Evolutionary conservation across 2,113 vertebrate genomes (phyloP).

Genomic region (Alces alces): DNA sequence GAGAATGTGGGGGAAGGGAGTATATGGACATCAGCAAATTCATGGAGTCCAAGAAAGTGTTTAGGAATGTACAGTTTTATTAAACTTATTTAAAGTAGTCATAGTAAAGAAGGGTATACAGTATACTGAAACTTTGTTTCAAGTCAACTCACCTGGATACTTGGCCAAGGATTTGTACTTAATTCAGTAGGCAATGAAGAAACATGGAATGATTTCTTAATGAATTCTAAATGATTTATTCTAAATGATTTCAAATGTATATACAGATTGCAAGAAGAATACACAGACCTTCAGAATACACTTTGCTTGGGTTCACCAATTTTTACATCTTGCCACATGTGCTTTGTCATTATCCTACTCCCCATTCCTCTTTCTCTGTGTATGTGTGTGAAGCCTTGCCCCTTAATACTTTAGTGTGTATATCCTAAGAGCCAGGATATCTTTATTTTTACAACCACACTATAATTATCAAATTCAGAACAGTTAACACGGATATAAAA

Average conservation of each 20-base stretch:
- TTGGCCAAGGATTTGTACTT: neutral
- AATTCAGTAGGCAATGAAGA: neutral
- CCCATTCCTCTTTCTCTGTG: neutral
- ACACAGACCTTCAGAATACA: neutral
- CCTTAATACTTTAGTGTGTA: neutral
- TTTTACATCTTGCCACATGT: neutral
- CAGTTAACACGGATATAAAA: neutral
- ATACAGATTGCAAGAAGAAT: neutral
- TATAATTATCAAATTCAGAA: neutral
- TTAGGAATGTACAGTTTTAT: neutral
- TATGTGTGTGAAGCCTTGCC: neutral
- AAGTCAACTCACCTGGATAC: neutral
- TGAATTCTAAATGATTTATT: neutral
- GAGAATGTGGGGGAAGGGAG: neutral
- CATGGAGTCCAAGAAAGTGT: neutral
- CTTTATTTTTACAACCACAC: neutral
- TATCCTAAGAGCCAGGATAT: neutral
- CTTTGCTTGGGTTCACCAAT: neutral
- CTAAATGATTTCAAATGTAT: neutral
- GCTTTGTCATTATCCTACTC: neutral
- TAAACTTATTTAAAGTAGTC: neutral
- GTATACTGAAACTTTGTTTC: neutral
- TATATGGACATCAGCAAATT: neutral
- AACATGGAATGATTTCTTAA: neutral
- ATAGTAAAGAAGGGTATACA: neutral